Conservation (phyloP, 2,113 vertebrate species). For the Vulpes vulpes region DNA sequence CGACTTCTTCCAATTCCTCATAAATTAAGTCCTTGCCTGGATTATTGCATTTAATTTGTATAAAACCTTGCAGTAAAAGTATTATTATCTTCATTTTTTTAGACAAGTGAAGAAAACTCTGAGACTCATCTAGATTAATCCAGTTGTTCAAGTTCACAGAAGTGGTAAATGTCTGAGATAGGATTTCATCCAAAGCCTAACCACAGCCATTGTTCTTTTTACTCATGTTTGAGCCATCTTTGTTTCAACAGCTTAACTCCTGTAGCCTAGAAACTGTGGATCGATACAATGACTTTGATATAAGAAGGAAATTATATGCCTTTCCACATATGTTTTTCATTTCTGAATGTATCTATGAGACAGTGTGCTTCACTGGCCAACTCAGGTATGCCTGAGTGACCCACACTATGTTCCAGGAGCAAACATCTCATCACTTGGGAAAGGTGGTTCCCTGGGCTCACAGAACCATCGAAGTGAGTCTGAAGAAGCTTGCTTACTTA, state of each 20-base stretch:
- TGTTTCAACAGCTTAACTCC: neutral
- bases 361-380: neutral
- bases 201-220: neutral
- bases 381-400: neutral
- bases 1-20: neutral
- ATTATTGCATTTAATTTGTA: neutral
- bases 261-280: neutral
- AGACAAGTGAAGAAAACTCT: neutral
- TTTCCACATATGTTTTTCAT: neutral
- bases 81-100: neutral
- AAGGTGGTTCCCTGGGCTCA: neutral
- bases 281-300: neutral
- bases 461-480: neutral
- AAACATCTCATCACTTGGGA: neutral
- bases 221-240: neutral
- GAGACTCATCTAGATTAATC: neutral
- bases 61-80: neutral
- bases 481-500: slow-evolving; percentile 59
- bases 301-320: neutral
- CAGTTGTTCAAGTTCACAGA: neutral
- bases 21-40: neutral
- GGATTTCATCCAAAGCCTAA: neutral
- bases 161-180: neutral
- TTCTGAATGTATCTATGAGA: neutral
- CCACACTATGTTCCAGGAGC: neutral